Percentiles rank a stretch among this genome's conserved stretches.
Evolutionary conservation across 2,888 invertebrate genomes (phyloP).

Genomic region (Pseudococcus longispinus): DNA sequence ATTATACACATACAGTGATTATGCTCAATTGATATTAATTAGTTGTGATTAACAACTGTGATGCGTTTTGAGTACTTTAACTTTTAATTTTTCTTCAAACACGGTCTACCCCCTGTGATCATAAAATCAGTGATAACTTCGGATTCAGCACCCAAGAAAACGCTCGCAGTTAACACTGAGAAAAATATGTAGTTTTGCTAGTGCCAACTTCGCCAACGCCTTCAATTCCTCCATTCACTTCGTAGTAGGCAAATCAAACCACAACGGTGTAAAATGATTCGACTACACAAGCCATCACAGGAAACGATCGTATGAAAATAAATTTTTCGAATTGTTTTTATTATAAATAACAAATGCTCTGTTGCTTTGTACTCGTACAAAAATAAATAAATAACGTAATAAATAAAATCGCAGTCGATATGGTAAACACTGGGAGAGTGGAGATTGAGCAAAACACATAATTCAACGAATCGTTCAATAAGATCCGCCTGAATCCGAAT

Average conservation of each 20-base stretch:
- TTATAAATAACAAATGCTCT: slow-evolving; percentile 9
- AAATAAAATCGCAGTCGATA: slow-evolving; percentile 36
- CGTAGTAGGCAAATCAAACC: neutral
- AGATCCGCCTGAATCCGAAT: neutral
- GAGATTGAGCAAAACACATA: slow-evolving; percentile 39
- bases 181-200: no score
- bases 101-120: no score
- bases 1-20: no score
- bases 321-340: slow-evolving; percentile 1
- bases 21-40: no score
- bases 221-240: neutral
- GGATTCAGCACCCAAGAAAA: no score
- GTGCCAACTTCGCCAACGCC: no score
- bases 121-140: no score
- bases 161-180: no score
- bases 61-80: no score
- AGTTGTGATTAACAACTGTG: no score
- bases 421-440: neutral
- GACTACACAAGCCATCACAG: neutral
- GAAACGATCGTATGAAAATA: neutral
- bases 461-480: neutral
- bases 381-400: slow-evolving; percentile 43
- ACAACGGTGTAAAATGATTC: neutral
- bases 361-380: slow-evolving; percentile 20
- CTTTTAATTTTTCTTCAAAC: no score